A percentile compares a stretch with the other conserved stretches of the same genome.
phyloP scores from a whole-genome alignment of 2,888 invertebrate species.

The Papilio gigon region DNA sequence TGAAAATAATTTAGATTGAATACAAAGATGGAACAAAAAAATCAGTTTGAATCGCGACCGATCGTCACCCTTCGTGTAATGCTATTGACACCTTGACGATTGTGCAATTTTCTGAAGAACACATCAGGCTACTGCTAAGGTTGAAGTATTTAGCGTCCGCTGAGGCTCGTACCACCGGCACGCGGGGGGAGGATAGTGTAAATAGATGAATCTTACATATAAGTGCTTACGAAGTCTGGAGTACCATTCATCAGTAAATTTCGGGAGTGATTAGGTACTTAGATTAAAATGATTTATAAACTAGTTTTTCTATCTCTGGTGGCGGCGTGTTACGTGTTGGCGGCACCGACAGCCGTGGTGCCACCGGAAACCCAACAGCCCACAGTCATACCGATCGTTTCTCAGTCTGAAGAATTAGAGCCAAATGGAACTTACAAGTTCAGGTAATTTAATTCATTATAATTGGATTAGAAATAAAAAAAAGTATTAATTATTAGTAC shows the following conservation, averaged over 20 bases:
- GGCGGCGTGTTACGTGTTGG: constrained; percentile 52
- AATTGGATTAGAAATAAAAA: not conserved
- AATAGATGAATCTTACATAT: constrained; percentile 80
- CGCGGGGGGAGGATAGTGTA: constrained; percentile 80
- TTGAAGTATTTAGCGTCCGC: constrained; percentile 80
- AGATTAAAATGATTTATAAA: constrained; percentile 64
- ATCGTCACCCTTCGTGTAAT: constrained; percentile 68
- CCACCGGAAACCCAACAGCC: constrained; percentile 66
- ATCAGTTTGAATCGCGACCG: constrained; percentile 57
- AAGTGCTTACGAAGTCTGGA: constrained; percentile 74
- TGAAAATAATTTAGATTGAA: not conserved
- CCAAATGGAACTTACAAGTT: constrained; percentile 79
- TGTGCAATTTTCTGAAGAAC: constrained; percentile 80
- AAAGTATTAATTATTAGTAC: too few relatives aligned
- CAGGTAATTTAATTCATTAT: constrained; percentile 60
- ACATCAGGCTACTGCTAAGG: constrained; percentile 77
- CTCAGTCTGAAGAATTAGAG: constrained; percentile 78
- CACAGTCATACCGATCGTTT: constrained; percentile 77
- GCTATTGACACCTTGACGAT: constrained; percentile 76
- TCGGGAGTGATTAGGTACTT: constrained; percentile 59
- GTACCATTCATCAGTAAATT: constrained; percentile 70
- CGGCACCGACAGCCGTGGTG: constrained; percentile 60
- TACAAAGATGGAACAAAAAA: constrained; percentile 26
- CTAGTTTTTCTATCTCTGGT: constrained; percentile 57
- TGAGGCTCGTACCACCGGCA: constrained; percentile 69